Evolutionary conservation across 2,888 invertebrate genomes (phyloP), one percentile per base, ranked within the genome.

Genomic region (Synanthedon myopaeformis): DNA sequence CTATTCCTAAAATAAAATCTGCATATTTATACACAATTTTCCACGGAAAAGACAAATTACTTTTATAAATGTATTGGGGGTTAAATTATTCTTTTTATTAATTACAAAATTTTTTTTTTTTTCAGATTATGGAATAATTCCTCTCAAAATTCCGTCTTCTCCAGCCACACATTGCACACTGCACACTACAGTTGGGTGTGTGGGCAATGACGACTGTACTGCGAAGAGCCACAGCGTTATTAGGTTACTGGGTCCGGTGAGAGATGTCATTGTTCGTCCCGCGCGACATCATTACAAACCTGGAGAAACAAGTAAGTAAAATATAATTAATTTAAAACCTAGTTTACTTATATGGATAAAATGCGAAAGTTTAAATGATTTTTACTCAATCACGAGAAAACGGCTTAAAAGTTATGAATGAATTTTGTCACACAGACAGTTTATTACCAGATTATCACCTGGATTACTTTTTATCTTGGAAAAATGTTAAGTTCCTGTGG

Each of bases 191-290:
- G 90, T 91, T 0, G 90, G 90, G 45, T 91, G 91, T 66, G 82
- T 88, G 2, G 86, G 86, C 5, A 86, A 79, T 55, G 87, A 84
- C 6, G 82, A 86, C 48, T 91, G 91, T 59, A 87, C 89, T 0
- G 81, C 91, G 6, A 89, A 89, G 71, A 90, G 90, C 58, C 89
- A 90, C 63, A 90, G 91, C 57, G 83, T 89, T 62, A 89, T 91
- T 67, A 80, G 89, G 50, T 80, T 92, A n/a, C 85, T 91, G 13
- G 91, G 91, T 0, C 89, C 90, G 0, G 90, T 91, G 1, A 77
- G 91, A 28, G 91, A 91, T 62, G 90, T 91, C 55, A 89, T 92
- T 56, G 89, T 91, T n/a, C 76, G 91, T 35, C 90, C 91, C 0
- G 90, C 90, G 6, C 82, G 90, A 54, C 90, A 90, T 62, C 89